A percentile compares a stretch with the other conserved stretches of the same genome.
Evolutionary conservation across 1,140 invertebrate species (phyloP).

Genomic region (Euura saliciscinereae): DNA sequence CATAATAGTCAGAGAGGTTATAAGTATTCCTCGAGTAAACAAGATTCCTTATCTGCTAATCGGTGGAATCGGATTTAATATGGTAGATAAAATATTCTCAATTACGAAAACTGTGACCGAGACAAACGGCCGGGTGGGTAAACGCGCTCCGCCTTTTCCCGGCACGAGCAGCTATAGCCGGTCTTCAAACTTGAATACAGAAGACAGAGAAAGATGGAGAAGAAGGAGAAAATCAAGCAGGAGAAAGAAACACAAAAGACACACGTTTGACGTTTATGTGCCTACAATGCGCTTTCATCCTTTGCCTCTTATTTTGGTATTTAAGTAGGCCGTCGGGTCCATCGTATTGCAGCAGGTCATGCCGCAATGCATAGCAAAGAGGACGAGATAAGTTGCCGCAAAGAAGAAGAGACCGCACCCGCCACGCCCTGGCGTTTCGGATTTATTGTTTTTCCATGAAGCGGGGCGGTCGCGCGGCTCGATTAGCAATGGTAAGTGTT

Average conservation of each 20-base stretch:
- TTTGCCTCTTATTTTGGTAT: constrained; percentile 4
- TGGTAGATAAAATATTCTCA: too few species aligned
- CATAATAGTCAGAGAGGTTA: too few species aligned
- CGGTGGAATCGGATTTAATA: too few species aligned
- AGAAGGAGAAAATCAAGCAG: too few species aligned
- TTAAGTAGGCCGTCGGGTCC: constrained; percentile 1
- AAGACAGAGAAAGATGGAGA: too few species aligned
- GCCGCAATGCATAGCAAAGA: background rate
- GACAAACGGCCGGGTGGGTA: too few species aligned
- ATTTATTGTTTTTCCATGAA: constrained; percentile 37
- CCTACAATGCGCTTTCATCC: constrained; percentile 1
- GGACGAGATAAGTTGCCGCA: background rate
- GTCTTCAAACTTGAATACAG: too few species aligned
- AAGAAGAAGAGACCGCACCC: background rate
- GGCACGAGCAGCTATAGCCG: too few species aligned
- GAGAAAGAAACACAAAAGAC: background rate
- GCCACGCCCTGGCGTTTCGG: constrained; percentile 24
- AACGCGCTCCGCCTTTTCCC: too few species aligned
- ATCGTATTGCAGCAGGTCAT: background rate
- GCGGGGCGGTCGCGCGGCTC: constrained; percentile 17
- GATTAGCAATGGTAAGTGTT: constrained; percentile 43
- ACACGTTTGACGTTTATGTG: background rate
- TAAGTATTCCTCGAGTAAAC: too few species aligned
- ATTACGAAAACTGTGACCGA: too few species aligned
- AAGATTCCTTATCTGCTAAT: too few species aligned